These are phyloP conservation scores for Caerostris extrusa DNA, from an alignment of 1,140 invertebrate genomes.

Conservation along the genomic window DNA sequence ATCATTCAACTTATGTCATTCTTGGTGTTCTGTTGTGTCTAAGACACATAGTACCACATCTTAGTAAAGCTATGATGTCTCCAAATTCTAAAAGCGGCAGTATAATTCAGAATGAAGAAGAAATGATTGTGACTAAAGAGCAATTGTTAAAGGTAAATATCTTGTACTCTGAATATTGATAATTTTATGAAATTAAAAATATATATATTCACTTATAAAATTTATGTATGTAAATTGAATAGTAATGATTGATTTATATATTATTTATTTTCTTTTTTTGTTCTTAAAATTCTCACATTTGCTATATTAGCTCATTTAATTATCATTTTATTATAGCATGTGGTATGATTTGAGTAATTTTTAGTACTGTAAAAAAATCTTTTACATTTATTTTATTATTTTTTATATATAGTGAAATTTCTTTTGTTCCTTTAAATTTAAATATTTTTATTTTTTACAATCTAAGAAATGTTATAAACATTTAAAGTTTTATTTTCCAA, in stretches of 20 bases:
- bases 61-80: constrained; percentile 79
- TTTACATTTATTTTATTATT: background rate
- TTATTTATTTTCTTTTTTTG: no score
- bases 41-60: constrained; percentile 85
- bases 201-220: no score
- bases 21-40: constrained; percentile 87
- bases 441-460: background rate
- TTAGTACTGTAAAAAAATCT: background rate
- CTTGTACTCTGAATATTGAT: no score
- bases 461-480: background rate
- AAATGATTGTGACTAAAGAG: constrained; percentile 67
- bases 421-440: background rate
- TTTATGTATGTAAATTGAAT: no score
- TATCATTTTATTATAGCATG: no score
- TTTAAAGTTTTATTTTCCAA: background rate
- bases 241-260: no score
- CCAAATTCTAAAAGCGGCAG: constrained; percentile 81
- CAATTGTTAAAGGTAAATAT: constrained; percentile 70
- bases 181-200: no score
- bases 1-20: constrained; percentile 83
- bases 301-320: no score
- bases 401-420: background rate
- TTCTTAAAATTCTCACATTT: no score
- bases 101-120: constrained; percentile 79
- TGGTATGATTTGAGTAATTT: no score